Evolutionary conservation across 2,797 vertebrate species (phyloP), one percentile per base, ranked within the genome.

Genomic region (Alfaro cultratus): DNA sequence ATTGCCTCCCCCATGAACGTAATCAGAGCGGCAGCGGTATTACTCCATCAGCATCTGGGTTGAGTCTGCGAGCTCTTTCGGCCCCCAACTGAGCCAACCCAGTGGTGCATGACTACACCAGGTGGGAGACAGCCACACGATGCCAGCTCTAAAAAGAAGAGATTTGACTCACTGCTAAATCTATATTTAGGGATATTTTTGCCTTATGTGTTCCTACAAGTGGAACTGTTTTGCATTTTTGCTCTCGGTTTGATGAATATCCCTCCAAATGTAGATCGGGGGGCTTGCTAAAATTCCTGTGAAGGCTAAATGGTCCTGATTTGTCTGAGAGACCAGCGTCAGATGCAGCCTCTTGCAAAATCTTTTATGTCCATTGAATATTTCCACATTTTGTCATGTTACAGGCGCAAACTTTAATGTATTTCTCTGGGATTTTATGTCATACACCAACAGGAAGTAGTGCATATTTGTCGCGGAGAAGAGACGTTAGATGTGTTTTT

Each of bases 1-100:
- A 89, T 43, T 21, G 45, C 82, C 64, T 77, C 78, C 83, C 83
- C 73, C 74, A 71, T 79, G 80, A 91, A 89, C 89, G 79, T 53
- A 87, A 73, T 86, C 73, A 72, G 70, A 88, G 55, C 85, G 82
- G 84, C 83, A 47, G 71, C 71, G 73, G 79, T 76, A 73, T 88
- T 87, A 88, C 78, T 89, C 76, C 72, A 85, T 90, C 82, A 81
- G 85, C 80, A 82, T 80, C 84, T 34, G 46, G 77, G 84, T 88
- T 77, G 81, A 79, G 80, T 78, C 81, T 77, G 41, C 29, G 2
- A 85, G 73, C 78, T 76, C 46, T 47, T 71, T 79, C 43, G 5
- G 45, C 45, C 41, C 16, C 78, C n/a, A 2, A 31, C 82, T 23
- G 81, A 83, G 84, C 43, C 12, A 10, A 81, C 81, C 85, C 81